phyloP scores from a whole-genome alignment of 1,140 invertebrate species.

The Cydia fagiglandana region DNA sequence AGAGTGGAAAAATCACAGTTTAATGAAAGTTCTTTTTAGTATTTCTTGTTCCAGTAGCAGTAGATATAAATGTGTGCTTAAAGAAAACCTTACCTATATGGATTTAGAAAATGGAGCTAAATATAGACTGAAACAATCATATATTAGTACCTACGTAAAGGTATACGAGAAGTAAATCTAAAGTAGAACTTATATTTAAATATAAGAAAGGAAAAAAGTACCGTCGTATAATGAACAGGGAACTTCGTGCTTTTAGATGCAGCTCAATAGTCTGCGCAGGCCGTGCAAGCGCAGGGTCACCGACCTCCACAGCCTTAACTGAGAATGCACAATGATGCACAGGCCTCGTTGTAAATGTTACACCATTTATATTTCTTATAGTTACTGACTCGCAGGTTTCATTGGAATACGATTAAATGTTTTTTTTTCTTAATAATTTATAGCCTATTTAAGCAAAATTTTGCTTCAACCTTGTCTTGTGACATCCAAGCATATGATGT shows the following conservation, averaged over 20 bases:
- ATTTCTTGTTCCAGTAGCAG: too few species aligned
- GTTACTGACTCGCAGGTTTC: slow-evolving; percentile 13
- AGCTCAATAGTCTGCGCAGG: slow-evolving; percentile 34
- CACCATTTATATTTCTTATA: slow-evolving; percentile 43
- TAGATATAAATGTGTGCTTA: too few species aligned
- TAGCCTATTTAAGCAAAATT: background rate
- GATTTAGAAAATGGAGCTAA: too few species aligned
- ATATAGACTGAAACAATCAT: too few species aligned
- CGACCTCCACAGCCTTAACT: slow-evolving; percentile 47
- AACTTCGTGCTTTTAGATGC: slow-evolving; percentile 45
- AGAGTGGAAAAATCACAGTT: too few species aligned
- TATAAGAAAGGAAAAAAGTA: too few species aligned
- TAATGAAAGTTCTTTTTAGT: too few species aligned
- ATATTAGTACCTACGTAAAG: too few species aligned
- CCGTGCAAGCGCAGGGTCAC: slow-evolving; percentile 42
- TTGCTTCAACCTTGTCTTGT: slow-evolving; percentile 5
- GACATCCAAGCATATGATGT: background rate
- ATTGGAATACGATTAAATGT: slow-evolving; percentile 22
- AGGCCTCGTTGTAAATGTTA: slow-evolving; percentile 46
- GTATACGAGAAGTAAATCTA: too few species aligned
- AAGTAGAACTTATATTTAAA: too few species aligned
- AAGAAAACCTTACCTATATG: too few species aligned
- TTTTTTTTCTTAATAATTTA: slow-evolving; percentile 9
- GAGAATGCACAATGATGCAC: slow-evolving; percentile 70
- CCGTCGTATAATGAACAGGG: slow-evolving; percentile 15